phyloP scores from a whole-genome alignment of 2,888 invertebrate genomes.

The Drosophila mulleri region DNA sequence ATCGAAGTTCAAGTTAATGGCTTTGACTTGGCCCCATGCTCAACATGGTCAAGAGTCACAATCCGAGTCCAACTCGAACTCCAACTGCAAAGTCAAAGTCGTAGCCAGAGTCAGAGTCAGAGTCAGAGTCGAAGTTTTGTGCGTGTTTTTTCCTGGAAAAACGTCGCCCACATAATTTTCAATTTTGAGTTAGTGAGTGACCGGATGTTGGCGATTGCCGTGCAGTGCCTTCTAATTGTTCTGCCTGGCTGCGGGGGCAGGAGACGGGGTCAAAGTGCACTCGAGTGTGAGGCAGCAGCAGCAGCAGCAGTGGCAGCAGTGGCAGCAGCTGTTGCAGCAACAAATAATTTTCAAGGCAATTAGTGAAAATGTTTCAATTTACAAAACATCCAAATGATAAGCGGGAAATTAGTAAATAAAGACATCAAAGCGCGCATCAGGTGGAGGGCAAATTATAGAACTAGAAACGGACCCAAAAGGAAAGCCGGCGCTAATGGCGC shows the following conservation, averaged over 20 bases:
- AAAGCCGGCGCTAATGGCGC: slow-evolving; percentile 80
- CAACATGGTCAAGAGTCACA: slow-evolving; percentile 68
- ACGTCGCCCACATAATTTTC: slow-evolving; percentile 80
- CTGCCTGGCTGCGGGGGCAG: background rate
- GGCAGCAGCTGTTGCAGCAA: slow-evolving; percentile 19
- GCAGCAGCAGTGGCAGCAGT: slow-evolving; percentile 34
- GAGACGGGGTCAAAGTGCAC: slow-evolving; percentile 67
- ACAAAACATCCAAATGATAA: slow-evolving; percentile 79
- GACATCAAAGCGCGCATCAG: slow-evolving; percentile 70
- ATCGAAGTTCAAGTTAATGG: slow-evolving; percentile 69
- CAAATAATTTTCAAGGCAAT: slow-evolving; percentile 77
- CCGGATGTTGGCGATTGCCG: slow-evolving; percentile 76
- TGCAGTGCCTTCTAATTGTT: slow-evolving; percentile 53
- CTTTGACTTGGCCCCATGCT: slow-evolving; percentile 58
- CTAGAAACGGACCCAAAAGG: slow-evolving; percentile 28
- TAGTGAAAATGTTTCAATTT: slow-evolving; percentile 81
- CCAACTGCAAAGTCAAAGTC: background rate
- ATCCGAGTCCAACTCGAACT: slow-evolving; percentile 18
- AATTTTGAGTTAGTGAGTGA: slow-evolving; percentile 72
- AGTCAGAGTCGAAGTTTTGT: slow-evolving; percentile 40
- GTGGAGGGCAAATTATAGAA: slow-evolving; percentile 11
- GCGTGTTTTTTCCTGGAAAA: slow-evolving; percentile 75
- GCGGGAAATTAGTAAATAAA: slow-evolving; percentile 81
- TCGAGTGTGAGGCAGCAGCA: slow-evolving; percentile 65
- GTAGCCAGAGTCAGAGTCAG: slow-evolving; percentile 20